These are phyloP conservation scores for Empidonax alnorum DNA, from an alignment of 2,113 vertebrate genomes.

Conservation along the genomic window DNA sequence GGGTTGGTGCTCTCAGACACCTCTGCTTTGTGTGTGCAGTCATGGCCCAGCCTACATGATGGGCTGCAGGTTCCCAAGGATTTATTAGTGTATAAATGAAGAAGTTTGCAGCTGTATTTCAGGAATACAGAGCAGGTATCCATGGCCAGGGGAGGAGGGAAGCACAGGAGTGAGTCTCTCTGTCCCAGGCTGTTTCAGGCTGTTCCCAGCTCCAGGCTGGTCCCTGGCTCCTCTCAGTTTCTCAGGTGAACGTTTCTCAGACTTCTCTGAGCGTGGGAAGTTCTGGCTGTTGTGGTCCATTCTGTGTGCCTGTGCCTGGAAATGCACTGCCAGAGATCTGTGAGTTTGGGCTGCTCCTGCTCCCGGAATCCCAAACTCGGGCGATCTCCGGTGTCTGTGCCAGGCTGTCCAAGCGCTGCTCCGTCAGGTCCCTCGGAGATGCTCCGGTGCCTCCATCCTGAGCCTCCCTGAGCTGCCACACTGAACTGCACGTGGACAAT, in stretches of 20 bases:
- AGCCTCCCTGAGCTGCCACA: not conserved
- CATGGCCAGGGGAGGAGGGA: not conserved
- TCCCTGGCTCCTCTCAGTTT: not conserved
- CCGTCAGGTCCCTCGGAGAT: fast-evolving
- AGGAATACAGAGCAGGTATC: not conserved
- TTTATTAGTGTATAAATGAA: not conserved
- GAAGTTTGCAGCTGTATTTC: not conserved
- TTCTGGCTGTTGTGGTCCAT: not conserved
- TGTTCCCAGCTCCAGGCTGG: not conserved
- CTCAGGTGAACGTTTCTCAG: not conserved
- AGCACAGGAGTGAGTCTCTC: not conserved
- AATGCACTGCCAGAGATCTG: not conserved
- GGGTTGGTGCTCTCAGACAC: not conserved
- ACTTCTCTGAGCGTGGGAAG: not conserved
- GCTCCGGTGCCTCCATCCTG: not conserved
- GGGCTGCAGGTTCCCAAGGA: not conserved
- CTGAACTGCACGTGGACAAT: not conserved
- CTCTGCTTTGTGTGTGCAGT: not conserved
- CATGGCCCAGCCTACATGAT: not conserved
- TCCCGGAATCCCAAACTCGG: not conserved
- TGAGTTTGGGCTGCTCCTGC: not conserved
- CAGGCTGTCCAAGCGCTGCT: fast-evolving
- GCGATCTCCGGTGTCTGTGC: not conserved
- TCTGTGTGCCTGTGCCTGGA: not conserved
- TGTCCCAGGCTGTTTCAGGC: not conserved